Base-by-base conservation (phyloP, 92 coral and sea anemone genomes). In the Epizoanthus fatuus region DNA sequence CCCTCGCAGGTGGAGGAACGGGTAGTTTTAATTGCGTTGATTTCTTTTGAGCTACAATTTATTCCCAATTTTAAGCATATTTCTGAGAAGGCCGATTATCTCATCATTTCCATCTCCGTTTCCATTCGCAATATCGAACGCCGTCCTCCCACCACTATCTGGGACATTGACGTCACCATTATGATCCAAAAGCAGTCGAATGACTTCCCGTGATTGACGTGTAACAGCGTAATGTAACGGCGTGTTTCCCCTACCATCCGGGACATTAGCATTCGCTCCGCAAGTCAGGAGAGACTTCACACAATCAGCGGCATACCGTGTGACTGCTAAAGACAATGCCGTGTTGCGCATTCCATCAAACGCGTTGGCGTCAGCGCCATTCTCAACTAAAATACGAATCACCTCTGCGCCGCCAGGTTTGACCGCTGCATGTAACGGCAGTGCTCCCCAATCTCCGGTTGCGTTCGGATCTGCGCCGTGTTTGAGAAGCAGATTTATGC, bases 181-280 rank as follows among this genome's bases (percentile, higher is more conserved):
- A 32, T 74, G 47, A 51, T 74, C 62, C 56, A 74, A 74, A 20
- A 74, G 79, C 79, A 74, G 79, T 32, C 35, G 63, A 52, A 74
- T 54, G 22, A 62, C 29, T 74, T 74, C 79, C 10, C 13, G 64
- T 29, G 79, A 74, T 19, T 74, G 79, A n/a, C 79, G 79, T 74
- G 79, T 4, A 40, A 74, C 79, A 3, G 64, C 79, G 63, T 74
- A 25, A 54, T 74, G 79, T 7, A 74, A 54, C 3, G 79, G 79
- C 17, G 63, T 74, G 79, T 54, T 74, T 15, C 79, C 79, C 40
- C 79, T 40, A 29, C 79, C 79, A 74, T 74, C 79, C 64, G 79
- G 5, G 15, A 74, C 64, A 74, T 74, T 74, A 54, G 79, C 29
- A 4, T 74, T 74, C 16, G 79, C 79, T 74, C 79, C 79, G 20